These are phyloP conservation scores for Regulus satrapa DNA, from an alignment of 2,113 vertebrate species.

Conservation along the genomic window DNA sequence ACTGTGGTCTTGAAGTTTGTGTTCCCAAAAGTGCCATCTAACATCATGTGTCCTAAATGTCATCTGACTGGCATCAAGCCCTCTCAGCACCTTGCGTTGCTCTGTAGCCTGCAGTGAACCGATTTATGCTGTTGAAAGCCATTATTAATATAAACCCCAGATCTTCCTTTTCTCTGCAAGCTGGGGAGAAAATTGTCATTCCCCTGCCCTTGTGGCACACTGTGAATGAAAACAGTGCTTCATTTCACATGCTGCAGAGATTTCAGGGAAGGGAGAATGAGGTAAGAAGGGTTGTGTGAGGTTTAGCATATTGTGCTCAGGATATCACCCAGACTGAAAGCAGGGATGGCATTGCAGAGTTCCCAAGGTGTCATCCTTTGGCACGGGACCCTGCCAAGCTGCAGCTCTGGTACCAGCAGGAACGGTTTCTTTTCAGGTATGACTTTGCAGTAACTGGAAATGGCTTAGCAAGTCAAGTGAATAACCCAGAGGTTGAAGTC, in stretches of 20 bases:
- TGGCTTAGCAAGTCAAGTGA: conserved; percentile 90
- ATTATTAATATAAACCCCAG: neutral
- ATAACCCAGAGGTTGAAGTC: conserved; percentile 92
- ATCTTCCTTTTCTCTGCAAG: neutral
- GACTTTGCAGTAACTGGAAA: conserved; percentile 89
- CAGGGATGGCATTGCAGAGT: neutral
- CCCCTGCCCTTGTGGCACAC: neutral
- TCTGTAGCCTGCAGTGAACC: neutral
- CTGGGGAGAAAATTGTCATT: neutral
- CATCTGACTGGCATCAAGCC: neutral
- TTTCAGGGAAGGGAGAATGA: neutral
- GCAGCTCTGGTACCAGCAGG: neutral
- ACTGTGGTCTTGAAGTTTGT: neutral
- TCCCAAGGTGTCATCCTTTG: accelerated
- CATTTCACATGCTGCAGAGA: neutral
- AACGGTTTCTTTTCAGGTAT: conserved; percentile 74
- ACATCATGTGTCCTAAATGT: no score
- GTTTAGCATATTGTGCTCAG: neutral
- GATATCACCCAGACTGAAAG: neutral
- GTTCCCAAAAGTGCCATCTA: neutral
- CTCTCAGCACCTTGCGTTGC: neutral
- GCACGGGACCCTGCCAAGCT: accelerated
- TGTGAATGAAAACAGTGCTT: neutral
- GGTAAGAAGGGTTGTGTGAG: neutral
- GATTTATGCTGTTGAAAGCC: neutral